Evolutionary conservation across 1,140 invertebrate species (phyloP).

Genomic region (Lepidostoma basale): DNA sequence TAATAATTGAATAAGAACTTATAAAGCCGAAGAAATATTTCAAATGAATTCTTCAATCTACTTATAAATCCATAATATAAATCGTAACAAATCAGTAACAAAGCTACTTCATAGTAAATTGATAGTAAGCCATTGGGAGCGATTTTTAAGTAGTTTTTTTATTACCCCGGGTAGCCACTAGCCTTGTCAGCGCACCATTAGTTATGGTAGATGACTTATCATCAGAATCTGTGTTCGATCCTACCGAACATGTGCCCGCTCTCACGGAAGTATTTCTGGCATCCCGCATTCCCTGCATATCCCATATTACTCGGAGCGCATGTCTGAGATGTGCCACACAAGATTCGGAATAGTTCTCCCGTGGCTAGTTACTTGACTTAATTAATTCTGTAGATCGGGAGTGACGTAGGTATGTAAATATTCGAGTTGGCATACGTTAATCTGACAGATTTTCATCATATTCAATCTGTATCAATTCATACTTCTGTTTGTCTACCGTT

Average conservation of each 20-base stretch:
- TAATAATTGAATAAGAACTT: too few species aligned
- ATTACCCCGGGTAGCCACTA: neutral
- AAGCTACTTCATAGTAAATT: neutral
- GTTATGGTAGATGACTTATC: slow-evolving; percentile 12
- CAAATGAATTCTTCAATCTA: too few species aligned
- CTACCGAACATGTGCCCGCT: slow-evolving; percentile 10
- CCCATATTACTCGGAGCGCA: neutral
- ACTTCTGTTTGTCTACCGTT: too few species aligned
- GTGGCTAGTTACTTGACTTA: too few species aligned
- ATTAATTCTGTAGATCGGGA: too few species aligned
- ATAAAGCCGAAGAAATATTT: too few species aligned
- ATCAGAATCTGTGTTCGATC: neutral
- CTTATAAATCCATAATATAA: too few species aligned
- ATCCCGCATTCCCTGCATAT: slow-evolving; percentile 8
- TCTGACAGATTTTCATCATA: too few species aligned
- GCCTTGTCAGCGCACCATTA: slow-evolving; percentile 13
- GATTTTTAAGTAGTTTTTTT: slow-evolving; percentile 1
- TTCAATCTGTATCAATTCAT: too few species aligned
- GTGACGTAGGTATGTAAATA: too few species aligned
- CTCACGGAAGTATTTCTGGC: slow-evolving; percentile 10
- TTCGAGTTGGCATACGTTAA: too few species aligned
- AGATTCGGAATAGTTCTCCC: neutral
- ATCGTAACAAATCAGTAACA: neutral
- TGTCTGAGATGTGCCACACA: slow-evolving; percentile 8
- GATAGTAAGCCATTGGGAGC: neutral